Evolutionary conservation across 1,140 invertebrate species (phyloP), one percentile per base, ranked within the genome.

Genomic region (Bombus cullumanus): DNA sequence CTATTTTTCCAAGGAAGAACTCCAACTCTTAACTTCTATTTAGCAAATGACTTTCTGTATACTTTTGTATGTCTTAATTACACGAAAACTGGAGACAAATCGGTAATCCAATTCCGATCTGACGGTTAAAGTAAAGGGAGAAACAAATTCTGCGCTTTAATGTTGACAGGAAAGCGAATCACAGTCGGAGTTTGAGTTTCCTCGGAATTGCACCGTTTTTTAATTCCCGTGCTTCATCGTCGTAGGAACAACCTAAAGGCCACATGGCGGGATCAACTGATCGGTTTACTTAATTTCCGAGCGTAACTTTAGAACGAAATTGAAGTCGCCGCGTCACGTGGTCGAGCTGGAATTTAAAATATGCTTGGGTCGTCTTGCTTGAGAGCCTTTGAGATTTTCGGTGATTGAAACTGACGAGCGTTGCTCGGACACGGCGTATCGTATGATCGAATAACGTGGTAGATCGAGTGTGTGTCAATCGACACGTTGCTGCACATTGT

Each of bases 271-370:
- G 43, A 68, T 53, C 43, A 12, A 12, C 2, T 1, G n/a, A 53
- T 68, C 41, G 39, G 77, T 79, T 80, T 80, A 80, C 78, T 80
- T 53, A 69, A 25, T 47, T 69, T 28, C 4, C 37, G 3, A 4
- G 66, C 22, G 64, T 69, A 80, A 80, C 39, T 80, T 80, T 68
- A 57, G 34, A 53, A 25, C 78, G 41, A 53, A 53, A 53, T 43
- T 39, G 22, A 53, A 69, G 34, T 47, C 10, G 8, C 25, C 5
- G 43, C 34, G 47, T 39, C 22, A 10, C 31, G 62, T 68, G 62
- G n/a, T 37, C 18, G 12, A 10, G n/a, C 0, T 37, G 41, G 64
- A 69, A 69, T 69, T 80, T 69, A 53, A 80, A 80, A 80, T 69
- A 53, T 68, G 41, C 31, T 15, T 10, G 15, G 37, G 5, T n/a